Evolutionary conservation across 2,888 invertebrate genomes (phyloP), one percentile per base, ranked within the genome.

Genomic region (Phyto melanocephala): DNA sequence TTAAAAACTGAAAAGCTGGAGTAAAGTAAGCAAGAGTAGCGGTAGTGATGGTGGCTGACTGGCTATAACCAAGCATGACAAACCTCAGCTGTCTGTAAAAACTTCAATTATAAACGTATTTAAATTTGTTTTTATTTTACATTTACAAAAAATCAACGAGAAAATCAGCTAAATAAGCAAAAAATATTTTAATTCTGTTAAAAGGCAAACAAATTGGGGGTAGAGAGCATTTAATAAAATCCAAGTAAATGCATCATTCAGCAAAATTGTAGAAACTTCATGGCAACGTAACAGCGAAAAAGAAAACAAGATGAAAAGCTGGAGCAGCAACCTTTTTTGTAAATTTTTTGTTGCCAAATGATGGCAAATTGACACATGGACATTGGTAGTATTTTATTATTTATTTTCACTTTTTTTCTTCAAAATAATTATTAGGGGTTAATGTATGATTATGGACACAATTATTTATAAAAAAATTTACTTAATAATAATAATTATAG

Each of bases 41-140:
- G 45, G 24, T 17, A 15, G 37, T 24, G 15, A 28, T 62, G 54
- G 35, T 56, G 42, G 28, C 28, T 28, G 28, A 6, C 28, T 6
- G 6, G 65, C 50, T 42, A 72, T 45, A 47, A 68, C 77, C 80
- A 65, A 75, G 78, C 80, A 80, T 85, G 86, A 86, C 86, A 86
- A 86, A 86, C 86, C 86, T 86, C 86, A 86, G 85, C 86, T 86
- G 86, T 86, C 86, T 86, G 86, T 86, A 85, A 85, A 85, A 86
- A 85, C 86, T 86, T 86, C 86, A 86, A 86, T 86, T 86, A 86
- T 84, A 82, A 79, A 82, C 79, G 82, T 79, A 82, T 82, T 82
- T 82, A 82, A 82, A 82, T 75, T 82, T 79, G 65, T 71, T 79
- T 80, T 79, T 79, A 71, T 71, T 79, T 79, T 58, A 70, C 3